Evolutionary conservation across 2,797 vertebrate species (phyloP).

Genomic region (Echiichthys vipera): DNA sequence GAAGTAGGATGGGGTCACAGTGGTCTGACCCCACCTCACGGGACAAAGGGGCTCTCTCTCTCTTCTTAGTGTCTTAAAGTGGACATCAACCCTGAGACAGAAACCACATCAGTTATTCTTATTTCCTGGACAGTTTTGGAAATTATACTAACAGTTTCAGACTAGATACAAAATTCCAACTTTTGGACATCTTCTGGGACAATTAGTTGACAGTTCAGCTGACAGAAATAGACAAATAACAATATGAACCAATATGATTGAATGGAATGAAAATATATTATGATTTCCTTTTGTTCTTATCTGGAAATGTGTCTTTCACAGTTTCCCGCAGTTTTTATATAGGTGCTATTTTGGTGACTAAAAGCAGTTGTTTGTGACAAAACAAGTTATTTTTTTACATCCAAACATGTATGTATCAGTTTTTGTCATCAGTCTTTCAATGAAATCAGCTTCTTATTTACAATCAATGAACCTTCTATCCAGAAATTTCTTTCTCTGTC

Average conservation of each 20-base stretch:
- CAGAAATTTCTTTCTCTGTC: neutral
- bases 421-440: neutral
- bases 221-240: neutral
- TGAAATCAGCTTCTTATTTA: neutral
- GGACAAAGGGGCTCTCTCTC: conserved; percentile 87
- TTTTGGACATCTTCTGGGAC: neutral
- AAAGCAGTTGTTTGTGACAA: neutral
- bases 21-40: conserved; percentile 69
- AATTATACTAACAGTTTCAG: neutral
- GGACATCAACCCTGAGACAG: conserved; percentile 62
- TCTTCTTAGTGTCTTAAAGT: conserved; percentile 76
- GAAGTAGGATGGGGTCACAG: conserved; percentile 63
- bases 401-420: neutral
- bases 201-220: neutral
- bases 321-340: neutral
- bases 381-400: too few species aligned
- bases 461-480: neutral
- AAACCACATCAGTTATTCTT: conserved; percentile 30
- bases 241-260: neutral
- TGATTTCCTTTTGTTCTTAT: neutral
- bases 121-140: conserved; percentile 15
- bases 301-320: neutral
- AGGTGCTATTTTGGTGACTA: neutral
- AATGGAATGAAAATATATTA: neutral
- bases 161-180: neutral